Base-by-base conservation (phyloP, 2,888 invertebrate species). In the Trissoscelio sp. region DNA sequence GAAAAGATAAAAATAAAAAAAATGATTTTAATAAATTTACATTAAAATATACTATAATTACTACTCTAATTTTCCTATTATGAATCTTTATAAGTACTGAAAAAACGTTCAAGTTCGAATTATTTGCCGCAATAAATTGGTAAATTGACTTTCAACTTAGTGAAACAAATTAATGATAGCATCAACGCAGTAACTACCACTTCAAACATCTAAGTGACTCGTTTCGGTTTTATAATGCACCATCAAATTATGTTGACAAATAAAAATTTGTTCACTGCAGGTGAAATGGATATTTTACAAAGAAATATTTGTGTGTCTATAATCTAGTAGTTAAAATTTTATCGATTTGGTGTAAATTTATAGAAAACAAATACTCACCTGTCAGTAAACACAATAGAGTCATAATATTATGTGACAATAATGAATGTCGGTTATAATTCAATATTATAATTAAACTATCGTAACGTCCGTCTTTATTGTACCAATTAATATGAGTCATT, bases 401-500 rank as follows among this genome's bases (percentile, higher is more conserved):
- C 62, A 22, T 85, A 86, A 85, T 83, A 83, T 83, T 80, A 83
- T 83, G 79, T 79, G 84, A 85, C 85, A 86, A 83, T 82, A 85
- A 87, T 87, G 85, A 86, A 85, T 84, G 86, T 86, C 85, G 75
- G 84, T 83, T 85, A 85, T 86, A 87, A 87, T 86, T 86, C 86
- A 86, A 87, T 87, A 86, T 86, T 86, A 86, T 86, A 87, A 87
- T 87, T 86, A 87, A 86, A 86, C 79, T 82, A 85, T 86, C 86
- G 85, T 86, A 85, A 87, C 58, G 53, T 55, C 64, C 77, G 75
- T 84, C 74, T 86, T 88, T 88, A 88, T 86, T 86, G 86, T 85
- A 84, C 84, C 86, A 87, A 88, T 88, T 88, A 86, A 87, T 86
- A 86, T 83, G 85, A 83, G 84, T 85, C 85, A 85, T 87, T 87